These are phyloP conservation scores for Chaetodon trifasciatus DNA, from an alignment of 2,797 vertebrate genomes.

Conservation along the genomic window DNA sequence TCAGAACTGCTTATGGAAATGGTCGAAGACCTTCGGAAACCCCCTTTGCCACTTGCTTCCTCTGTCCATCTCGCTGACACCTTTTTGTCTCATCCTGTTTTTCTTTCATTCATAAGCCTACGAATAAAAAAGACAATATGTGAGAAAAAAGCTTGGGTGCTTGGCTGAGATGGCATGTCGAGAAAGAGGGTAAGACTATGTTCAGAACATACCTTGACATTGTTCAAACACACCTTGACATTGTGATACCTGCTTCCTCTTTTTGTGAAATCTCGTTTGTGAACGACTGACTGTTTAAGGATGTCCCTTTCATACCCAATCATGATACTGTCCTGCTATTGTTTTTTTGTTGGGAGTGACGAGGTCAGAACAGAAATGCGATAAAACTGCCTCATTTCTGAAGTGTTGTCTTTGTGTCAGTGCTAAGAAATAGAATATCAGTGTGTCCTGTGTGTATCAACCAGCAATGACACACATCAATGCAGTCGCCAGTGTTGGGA, in stretches of 20 bases:
- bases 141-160: not conserved
- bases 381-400: not conserved
- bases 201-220: no score
- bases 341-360: not conserved
- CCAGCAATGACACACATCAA: not conserved
- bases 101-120: not conserved
- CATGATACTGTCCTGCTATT: not conserved
- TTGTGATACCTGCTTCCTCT: not conserved
- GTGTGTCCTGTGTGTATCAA: not conserved
- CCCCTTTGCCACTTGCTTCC: no score
- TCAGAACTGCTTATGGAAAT: not conserved
- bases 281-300: no score
- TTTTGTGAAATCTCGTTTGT: not conserved
- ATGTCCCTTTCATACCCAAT: no score
- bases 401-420: no score
- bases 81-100: not conserved
- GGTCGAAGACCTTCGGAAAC: not conserved
- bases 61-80: not conserved
- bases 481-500: no score
- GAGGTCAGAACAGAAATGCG: not conserved
- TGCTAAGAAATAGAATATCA: not conserved
- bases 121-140: no score
- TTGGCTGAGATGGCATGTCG: not conserved
- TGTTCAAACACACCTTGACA: no score
- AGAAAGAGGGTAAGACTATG: not conserved